Evolutionary conservation across 2,888 invertebrate species (phyloP).

Genomic region (Strigamia transsilvanica): DNA sequence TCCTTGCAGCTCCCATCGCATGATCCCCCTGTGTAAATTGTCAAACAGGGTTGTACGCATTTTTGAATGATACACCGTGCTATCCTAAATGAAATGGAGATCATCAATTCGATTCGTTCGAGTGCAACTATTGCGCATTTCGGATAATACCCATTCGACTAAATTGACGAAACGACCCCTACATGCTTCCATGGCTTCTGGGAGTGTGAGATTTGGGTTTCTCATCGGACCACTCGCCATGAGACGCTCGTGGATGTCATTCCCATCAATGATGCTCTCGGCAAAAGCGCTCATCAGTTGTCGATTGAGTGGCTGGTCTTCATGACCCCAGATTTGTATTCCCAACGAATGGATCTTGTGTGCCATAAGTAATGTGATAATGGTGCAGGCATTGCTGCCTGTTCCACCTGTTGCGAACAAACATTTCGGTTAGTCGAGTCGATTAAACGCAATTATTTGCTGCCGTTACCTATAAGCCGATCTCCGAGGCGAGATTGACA

Average conservation of each 20-base stretch:
- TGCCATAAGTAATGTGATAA: constrained; percentile 56
- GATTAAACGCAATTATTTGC: not conserved
- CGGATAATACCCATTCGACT: constrained; percentile 55
- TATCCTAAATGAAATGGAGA: constrained; percentile 32
- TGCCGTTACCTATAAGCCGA: constrained; percentile 54
- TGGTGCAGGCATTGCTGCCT: constrained; percentile 57
- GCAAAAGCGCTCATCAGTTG: constrained; percentile 55
- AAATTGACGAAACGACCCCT: constrained; percentile 28
- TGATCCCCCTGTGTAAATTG: constrained; percentile 54
- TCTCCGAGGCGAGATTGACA: constrained; percentile 56
- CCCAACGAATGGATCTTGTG: constrained; percentile 53
- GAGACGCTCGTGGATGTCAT: constrained; percentile 56
- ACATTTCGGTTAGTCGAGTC: not conserved
- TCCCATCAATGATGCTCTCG: constrained; percentile 56
- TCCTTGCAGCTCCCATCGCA: constrained; percentile 54
- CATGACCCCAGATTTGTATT: constrained; percentile 53
- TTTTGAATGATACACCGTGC: constrained; percentile 52
- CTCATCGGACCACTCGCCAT: constrained; percentile 54
- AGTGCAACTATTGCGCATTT: not conserved
- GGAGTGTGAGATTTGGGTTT: constrained; percentile 55
- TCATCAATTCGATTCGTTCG: not conserved
- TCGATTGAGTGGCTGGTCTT: constrained; percentile 54
- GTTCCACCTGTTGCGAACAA: constrained; percentile 33
- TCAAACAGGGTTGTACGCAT: constrained; percentile 55
- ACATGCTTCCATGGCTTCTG: constrained; percentile 56